phyloP scores from a whole-genome alignment of 2,888 invertebrate genomes.

The Sminthurides aquaticus region DNA sequence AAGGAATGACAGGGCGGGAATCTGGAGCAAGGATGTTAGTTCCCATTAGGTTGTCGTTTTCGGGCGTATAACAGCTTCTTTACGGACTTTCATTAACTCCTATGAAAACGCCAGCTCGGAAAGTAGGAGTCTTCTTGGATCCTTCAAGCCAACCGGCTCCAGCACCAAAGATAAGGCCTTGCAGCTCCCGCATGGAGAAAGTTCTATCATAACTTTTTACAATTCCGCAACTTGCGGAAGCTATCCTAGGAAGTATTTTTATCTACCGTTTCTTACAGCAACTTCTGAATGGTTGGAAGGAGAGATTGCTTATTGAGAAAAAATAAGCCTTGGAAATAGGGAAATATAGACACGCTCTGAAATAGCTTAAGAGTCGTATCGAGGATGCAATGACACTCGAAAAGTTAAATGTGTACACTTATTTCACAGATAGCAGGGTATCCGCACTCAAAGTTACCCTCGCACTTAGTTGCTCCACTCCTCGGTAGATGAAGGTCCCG shows the following conservation, averaged over 20 bases:
- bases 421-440: background rate
- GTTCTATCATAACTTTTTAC: slow-evolving; percentile 17
- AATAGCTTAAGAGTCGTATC: background rate
- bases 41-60: background rate
- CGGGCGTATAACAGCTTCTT: background rate
- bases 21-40: background rate
- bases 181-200: background rate
- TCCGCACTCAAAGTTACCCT: background rate
- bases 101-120: too few relatives aligned
- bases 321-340: too few relatives aligned
- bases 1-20: background rate
- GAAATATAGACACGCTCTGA: too few relatives aligned
- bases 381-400: background rate
- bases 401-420: background rate
- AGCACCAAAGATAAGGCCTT: background rate
- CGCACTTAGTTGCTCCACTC: background rate
- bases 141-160: too few relatives aligned
- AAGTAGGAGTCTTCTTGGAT: too few relatives aligned
- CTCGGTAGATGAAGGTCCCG: background rate
- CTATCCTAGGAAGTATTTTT: background rate
- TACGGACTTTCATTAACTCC: background rate
- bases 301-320: too few relatives aligned
- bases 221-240: slow-evolving; percentile 5
- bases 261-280: too few relatives aligned
- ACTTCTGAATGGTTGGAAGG: too few relatives aligned